Conservation (phyloP, 30 jellyfish, hydroid and myxozoan genomes). For the Aurelia sp. region DNA sequence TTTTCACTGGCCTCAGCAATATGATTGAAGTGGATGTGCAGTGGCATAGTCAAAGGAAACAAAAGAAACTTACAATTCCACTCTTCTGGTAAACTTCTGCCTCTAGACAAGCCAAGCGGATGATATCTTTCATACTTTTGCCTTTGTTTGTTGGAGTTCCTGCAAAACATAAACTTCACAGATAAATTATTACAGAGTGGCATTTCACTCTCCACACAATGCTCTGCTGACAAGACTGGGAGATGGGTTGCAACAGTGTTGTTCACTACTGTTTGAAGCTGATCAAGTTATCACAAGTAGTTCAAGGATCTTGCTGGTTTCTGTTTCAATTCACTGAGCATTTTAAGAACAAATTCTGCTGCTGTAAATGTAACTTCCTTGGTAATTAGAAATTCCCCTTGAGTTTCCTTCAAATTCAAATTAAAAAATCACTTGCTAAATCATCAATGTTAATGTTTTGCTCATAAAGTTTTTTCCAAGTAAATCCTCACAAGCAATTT, state of each 20-base stretch:
- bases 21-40: no score
- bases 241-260: not conserved
- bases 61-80: slow-evolving; percentile 66
- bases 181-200: not conserved
- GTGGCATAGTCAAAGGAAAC: no score
- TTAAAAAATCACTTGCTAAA: no score
- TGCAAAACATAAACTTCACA: not conserved
- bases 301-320: not conserved
- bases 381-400: no score
- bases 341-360: no score
- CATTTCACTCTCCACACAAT: not conserved
- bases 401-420: no score
- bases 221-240: not conserved
- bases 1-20: no score
- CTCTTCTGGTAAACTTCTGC: slow-evolving; percentile 52
- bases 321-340: no score
- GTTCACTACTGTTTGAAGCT: not conserved
- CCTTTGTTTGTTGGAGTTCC: slow-evolving; percentile 74
- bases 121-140: slow-evolving; percentile 40
- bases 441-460: no score
- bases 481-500: no score
- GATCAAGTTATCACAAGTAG: not conserved
- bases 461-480: no score
- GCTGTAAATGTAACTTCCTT: no score
- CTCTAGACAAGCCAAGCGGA: slow-evolving; percentile 68